These are phyloP conservation scores for Taxidea taxus DNA, from an alignment of 2,113 vertebrate genomes.

Conservation along the genomic window DNA sequence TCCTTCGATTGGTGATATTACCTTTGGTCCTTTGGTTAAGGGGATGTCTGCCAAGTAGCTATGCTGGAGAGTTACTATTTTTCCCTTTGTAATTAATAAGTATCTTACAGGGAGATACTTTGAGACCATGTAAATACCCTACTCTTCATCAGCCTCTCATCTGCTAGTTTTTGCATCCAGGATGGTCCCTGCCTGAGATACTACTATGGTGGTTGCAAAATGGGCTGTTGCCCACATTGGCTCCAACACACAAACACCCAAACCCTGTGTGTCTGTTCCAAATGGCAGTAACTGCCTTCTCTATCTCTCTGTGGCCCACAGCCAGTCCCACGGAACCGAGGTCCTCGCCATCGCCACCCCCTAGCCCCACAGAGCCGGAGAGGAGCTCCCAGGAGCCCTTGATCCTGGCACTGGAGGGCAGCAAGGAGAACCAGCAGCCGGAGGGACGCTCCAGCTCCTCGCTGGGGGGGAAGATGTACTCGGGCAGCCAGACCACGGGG, in stretches of 20 bases:
- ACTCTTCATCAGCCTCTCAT: not conserved
- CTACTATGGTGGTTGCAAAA: not conserved
- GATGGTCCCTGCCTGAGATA: not conserved
- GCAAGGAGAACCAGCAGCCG: conserved; percentile 95
- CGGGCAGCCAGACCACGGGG: conserved; percentile 83
- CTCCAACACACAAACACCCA: not conserved
- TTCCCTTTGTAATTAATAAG: not conserved
- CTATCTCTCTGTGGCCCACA: conserved; percentile 64
- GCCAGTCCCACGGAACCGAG: conserved; percentile 88
- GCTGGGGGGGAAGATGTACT: conserved; percentile 80
- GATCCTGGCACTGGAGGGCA: conserved; percentile 92
- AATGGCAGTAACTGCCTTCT: not conserved
- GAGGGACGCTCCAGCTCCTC: conserved; percentile 79
- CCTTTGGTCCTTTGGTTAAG: not conserved
- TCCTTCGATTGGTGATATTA: not conserved
- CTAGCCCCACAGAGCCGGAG: conserved; percentile 80
- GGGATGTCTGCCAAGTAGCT: not conserved
- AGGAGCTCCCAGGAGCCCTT: conserved; percentile 86
- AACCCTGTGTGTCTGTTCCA: not conserved
- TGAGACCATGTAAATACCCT: not conserved
- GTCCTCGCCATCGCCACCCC: conserved; percentile 91
- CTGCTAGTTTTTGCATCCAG: not conserved
- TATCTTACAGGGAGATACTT: not conserved
- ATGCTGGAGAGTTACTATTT: not conserved
- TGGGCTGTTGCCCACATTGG: not conserved